Conservation (phyloP, 1,140 invertebrate genomes). For the Pentalonia nigronervosa region DNA sequence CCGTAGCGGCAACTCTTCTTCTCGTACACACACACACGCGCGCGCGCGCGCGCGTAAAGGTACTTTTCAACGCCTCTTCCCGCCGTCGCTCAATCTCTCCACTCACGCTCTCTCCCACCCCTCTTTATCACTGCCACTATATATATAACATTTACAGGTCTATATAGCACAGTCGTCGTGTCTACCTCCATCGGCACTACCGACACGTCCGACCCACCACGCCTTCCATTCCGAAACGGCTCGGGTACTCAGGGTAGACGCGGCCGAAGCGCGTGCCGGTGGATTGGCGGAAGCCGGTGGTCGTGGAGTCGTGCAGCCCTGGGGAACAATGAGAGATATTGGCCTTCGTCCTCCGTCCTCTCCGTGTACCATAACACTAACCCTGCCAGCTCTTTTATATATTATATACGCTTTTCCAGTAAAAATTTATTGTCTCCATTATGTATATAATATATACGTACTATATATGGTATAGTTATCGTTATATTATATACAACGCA, state of each 20-base stretch:
- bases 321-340: constrained; percentile 28
- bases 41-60: background rate
- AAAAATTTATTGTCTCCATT: constrained; percentile 10
- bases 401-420: background rate
- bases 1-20: background rate
- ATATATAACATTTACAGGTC: background rate
- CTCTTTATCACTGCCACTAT: background rate
- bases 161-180: background rate
- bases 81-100: background rate
- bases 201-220: background rate
- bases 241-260: background rate
- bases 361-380: background rate
- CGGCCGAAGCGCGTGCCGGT: background rate
- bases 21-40: too few relatives aligned
- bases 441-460: too few relatives aligned
- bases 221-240: background rate
- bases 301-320: background rate
- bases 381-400: background rate
- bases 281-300: background rate
- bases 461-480: background rate
- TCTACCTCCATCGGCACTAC: background rate
- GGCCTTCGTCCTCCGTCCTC: background rate
- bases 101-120: background rate
- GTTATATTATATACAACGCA: background rate
- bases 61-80: background rate